Evolutionary conservation across 2,888 invertebrate species (phyloP), one percentile per base, ranked within the genome.

Genomic region (Acleris cristana): DNA sequence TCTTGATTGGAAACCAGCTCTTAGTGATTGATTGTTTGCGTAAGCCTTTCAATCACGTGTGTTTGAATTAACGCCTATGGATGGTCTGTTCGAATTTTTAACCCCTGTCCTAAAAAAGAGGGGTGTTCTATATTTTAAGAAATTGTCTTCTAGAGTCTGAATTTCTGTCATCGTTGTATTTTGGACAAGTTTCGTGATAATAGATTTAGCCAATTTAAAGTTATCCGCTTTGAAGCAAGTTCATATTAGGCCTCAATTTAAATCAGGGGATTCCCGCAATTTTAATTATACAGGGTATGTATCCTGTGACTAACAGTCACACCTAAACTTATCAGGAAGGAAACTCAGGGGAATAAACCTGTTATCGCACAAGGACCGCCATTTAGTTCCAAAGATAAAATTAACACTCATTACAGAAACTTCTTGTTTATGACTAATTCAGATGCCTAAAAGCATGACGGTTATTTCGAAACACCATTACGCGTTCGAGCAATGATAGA

Each of bases 381-480:
- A 65, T 56, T 55, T 45, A 55, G 65, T 65, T 49, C 51, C 56
- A 62, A 61, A 45, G 61, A 66, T 62, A 66, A 66, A 55, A 52
- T 45, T 66, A 59, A 65, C 48, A 65, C 49, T 56, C 64, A 56
- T 64, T 64, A 16, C 16, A 56, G 34, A 40, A 49, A 60, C 54
- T 26, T 52, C 45, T 18, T 66, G 66, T 51, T 51, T 34, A 23
- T 66, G 66, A 66, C 57, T 62, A 66, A 66, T 26, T 18, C 57
- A 30, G 57, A 64, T 64, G 57, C 52, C 48, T 34, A 57, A 66
- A 66, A 48, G 52, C 55, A 61, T 52, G 26, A 60, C 40, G 56
- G 30, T 30, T 18, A 57, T 66, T 66, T 62, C 66, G 57, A 66
- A 56, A 66, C 10, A 51, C 19, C 59, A 61, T 60, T 65, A 65